Percentiles rank a stretch among this genome's conserved stretches.
phyloP scores from a whole-genome alignment of 2,797 vertebrate genomes.

The Lutjanus argentimaculatus region DNA sequence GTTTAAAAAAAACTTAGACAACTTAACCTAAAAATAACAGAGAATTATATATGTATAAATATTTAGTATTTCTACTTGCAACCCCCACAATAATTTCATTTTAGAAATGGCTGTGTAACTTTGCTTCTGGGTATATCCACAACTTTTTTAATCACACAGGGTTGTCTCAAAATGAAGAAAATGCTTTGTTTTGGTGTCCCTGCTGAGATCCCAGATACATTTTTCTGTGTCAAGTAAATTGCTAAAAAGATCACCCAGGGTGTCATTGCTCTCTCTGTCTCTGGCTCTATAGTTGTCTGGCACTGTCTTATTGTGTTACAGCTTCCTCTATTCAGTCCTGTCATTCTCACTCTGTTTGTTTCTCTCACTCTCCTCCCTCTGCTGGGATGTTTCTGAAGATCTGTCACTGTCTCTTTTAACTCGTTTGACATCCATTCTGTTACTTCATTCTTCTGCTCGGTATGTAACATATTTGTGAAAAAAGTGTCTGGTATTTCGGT shows the following conservation, averaged over 20 bases:
- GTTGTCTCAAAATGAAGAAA: conserved; percentile 4
- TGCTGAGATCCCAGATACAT: conserved; percentile 10
- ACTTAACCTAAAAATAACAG: neutral
- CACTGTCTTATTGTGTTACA: conserved; percentile 33
- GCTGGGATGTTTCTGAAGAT: conserved; percentile 39
- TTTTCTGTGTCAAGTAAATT: conserved; percentile 49
- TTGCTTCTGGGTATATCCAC: neutral
- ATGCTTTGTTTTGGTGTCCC: neutral
- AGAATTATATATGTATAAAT: no score
- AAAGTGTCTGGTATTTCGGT: neutral
- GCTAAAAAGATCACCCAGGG: conserved; percentile 31
- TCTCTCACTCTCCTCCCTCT: conserved; percentile 27
- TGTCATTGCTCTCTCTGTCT: conserved; percentile 43
- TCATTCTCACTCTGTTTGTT: conserved; percentile 51
- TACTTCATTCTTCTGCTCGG: neutral
- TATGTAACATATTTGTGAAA: neutral
- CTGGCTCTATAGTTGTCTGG: conserved; percentile 23
- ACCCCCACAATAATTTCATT: neutral
- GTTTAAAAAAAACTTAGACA: neutral
- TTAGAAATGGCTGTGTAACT: neutral
- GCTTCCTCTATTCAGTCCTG: conserved; percentile 43
- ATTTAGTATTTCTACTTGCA: no score
- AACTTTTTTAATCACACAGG: conserved; percentile 22
- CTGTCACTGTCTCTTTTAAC: conserved; percentile 37
- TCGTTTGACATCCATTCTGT: conserved; percentile 33